Percentiles rank a stretch among this genome's conserved stretches.
phyloP scores from a whole-genome alignment of 2,888 invertebrate species.

The Phortica okadai region DNA sequence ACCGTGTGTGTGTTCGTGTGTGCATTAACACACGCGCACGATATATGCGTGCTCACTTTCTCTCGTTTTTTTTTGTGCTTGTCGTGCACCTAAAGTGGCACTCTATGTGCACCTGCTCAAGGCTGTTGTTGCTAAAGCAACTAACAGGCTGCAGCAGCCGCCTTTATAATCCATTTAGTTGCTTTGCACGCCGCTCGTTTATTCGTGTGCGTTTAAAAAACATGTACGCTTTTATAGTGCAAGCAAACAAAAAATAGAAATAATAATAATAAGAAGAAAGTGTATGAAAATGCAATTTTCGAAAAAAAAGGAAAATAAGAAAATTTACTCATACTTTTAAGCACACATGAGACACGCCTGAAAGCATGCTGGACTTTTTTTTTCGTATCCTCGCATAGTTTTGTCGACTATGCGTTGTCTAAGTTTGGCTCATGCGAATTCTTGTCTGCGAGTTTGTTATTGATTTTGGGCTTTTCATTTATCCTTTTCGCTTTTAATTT shows the following conservation, averaged over 20 bases:
- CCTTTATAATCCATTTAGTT: slow-evolving; percentile 31
- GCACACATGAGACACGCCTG: neutral
- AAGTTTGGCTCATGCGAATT: neutral
- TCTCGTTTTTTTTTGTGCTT: neutral
- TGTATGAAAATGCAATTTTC: slow-evolving; percentile 14
- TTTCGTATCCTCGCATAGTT: neutral
- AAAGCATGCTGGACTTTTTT: neutral
- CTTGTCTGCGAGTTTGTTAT: neutral
- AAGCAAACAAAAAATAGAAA: slow-evolving; percentile 19
- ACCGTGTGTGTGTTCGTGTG: neutral
- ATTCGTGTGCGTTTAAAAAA: slow-evolving; percentile 8
- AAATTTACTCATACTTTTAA: neutral
- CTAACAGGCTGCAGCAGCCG: neutral
- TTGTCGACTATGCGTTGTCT: neutral
- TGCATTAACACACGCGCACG: neutral
- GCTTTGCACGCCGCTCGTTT: neutral
- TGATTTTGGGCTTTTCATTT: neutral
- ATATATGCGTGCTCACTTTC: neutral
- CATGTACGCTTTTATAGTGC: slow-evolving; percentile 15
- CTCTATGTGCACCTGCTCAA: neutral
- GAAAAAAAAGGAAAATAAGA: neutral
- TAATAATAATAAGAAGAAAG: neutral
- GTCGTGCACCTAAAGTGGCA: neutral
- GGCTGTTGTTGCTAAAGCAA: neutral
- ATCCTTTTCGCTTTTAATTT: neutral